These are phyloP conservation scores for Agrochola lychnidis DNA, from an alignment of 2,888 invertebrate genomes.

Conservation along the genomic window DNA sequence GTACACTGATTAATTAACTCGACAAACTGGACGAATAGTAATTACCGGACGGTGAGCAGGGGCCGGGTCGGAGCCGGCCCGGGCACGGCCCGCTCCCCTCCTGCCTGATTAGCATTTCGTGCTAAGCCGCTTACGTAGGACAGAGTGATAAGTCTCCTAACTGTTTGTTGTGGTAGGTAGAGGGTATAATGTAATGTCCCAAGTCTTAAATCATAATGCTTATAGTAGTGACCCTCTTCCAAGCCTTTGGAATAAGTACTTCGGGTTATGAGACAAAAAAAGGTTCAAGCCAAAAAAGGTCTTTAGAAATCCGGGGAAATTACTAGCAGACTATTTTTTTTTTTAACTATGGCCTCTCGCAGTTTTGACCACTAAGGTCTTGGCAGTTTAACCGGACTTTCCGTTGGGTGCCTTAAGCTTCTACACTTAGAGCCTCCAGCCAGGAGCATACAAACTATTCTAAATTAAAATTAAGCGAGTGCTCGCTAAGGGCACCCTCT, in stretches of 20 bases:
- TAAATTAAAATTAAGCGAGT: too few relatives aligned
- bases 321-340: too few relatives aligned
- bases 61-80: constrained; percentile 26
- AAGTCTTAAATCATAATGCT: constrained; percentile 13
- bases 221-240: constrained; percentile 7
- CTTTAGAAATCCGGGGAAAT: neutral
- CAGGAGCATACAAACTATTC: too few relatives aligned
- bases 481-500: too few relatives aligned
- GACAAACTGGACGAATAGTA: constrained; percentile 62
- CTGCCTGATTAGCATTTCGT: constrained; percentile 57
- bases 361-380: too few relatives aligned
- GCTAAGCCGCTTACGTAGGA: constrained; percentile 58
- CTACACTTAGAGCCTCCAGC: too few relatives aligned
- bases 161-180: constrained; percentile 48
- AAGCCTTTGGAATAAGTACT: constrained; percentile 5
- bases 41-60: constrained; percentile 53
- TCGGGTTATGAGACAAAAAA: constrained; percentile 10
- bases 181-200: constrained; percentile 33
- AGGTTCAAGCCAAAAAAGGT: too few relatives aligned
- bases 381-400: too few relatives aligned
- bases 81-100: constrained; percentile 29
- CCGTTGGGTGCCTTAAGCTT: too few relatives aligned
- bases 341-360: too few relatives aligned
- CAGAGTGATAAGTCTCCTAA: constrained; percentile 47
- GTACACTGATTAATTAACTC: constrained; percentile 63